Percentiles rank a stretch among this genome's conserved stretches.
Evolutionary conservation across 2,888 invertebrate genomes (phyloP).

Genomic region (Athetis lepigone): DNA sequence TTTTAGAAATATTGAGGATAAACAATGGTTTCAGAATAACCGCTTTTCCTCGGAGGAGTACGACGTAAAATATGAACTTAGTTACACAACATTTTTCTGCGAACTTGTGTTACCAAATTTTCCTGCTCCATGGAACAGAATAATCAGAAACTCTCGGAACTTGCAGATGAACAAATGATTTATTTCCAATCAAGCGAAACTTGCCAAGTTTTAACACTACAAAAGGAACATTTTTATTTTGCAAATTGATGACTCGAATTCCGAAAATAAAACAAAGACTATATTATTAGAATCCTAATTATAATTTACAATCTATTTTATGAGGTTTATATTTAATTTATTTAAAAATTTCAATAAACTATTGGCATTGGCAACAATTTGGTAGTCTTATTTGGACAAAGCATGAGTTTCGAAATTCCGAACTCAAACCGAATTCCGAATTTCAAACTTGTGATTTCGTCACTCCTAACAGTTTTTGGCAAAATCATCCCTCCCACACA

Average conservation of each 20-base stretch:
- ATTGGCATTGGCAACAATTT: too few relatives aligned
- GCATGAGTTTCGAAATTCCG: too few relatives aligned
- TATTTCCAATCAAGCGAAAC: conserved; percentile 50
- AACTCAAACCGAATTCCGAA: too few relatives aligned
- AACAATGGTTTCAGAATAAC: conserved; percentile 13
- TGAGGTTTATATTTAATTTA: too few relatives aligned
- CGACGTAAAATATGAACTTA: conserved; percentile 23
- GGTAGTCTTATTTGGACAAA: too few relatives aligned
- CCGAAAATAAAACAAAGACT: conserved; percentile 24
- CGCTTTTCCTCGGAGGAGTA: conserved; percentile 16
- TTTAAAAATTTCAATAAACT: too few relatives aligned
- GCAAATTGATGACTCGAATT: conserved; percentile 18
- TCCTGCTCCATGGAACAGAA: conserved; percentile 27
- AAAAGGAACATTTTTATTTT: conserved; percentile 37
- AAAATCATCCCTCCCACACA: too few relatives aligned
- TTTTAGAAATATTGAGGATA: conserved; percentile 9
- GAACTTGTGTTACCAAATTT: conserved; percentile 8
- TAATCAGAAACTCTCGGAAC: conserved; percentile 53
- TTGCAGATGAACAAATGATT: conserved; percentile 39
- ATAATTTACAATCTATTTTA: background rate
- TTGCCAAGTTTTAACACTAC: conserved; percentile 44
- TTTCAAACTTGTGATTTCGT: too few relatives aligned
- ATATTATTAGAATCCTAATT: conserved; percentile 4
- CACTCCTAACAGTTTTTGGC: too few relatives aligned
- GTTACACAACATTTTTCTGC: conserved; percentile 33